Evolutionary conservation across 2,113 vertebrate species (phyloP).

Genomic region (Bubalus kerabau): DNA sequence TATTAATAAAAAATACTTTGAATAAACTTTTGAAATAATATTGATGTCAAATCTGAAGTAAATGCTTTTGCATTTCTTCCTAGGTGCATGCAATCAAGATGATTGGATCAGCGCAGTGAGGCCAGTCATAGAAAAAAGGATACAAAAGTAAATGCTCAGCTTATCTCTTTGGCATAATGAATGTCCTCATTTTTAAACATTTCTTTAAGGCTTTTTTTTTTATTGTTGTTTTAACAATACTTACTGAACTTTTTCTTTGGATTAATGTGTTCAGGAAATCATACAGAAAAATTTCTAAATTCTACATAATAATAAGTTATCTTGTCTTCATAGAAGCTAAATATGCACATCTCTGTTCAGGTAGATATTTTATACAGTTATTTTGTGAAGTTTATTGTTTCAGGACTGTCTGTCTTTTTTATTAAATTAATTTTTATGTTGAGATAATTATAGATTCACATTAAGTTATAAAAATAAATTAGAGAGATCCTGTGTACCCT

Average conservation of each 20-base stretch:
- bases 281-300: background rate
- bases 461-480: background rate
- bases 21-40: background rate
- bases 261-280: background rate
- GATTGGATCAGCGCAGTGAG: constrained; percentile 96
- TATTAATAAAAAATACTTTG: background rate
- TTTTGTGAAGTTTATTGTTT: background rate
- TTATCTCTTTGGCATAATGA: background rate
- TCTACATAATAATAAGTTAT: background rate
- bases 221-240: background rate
- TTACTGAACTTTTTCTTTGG: background rate
- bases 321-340: background rate
- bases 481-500: background rate
- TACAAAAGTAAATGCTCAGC: constrained; percentile 92
- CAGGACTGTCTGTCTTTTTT: background rate
- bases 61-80: background rate
- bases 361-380: background rate
- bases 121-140: constrained; percentile 98
- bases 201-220: background rate
- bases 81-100: constrained; percentile 94
- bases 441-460: background rate
- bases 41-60: background rate
- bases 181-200: background rate
- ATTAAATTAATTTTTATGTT: background rate
- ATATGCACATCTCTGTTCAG: background rate